Evolutionary conservation across 1,140 invertebrate species (phyloP), one percentile per base, ranked within the genome.

Genomic region (Temnothorax nylanderi): DNA sequence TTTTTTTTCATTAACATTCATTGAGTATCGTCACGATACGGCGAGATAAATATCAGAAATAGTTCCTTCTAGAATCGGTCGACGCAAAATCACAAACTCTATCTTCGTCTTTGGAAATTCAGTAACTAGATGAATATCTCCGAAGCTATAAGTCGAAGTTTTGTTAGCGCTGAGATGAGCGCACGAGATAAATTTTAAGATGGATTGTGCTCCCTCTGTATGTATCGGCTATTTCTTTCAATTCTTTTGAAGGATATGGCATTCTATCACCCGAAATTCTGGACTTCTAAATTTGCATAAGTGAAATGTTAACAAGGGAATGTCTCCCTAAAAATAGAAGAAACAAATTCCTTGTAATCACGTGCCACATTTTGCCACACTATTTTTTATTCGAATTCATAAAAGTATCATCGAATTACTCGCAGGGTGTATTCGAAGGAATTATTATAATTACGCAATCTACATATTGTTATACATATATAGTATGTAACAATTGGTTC

Each of bases 1-100:
- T 78, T 8, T 13, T 11, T 47, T 60, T 62, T 56, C 41, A 37
- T 84, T 77, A 54, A 56, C 34, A 85, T 87, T 85, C 69, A 85
- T 71, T 37, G 67, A 11, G 11, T 26, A 56, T 44, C 67, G 18
- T 2, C 3, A 13, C 13, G 11, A 34, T 74, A 49, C 41, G 47
- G 26, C 71, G 21, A 65, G 54, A 65, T 76, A 51, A 76, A 56
- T 26, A 26, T 37, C 41, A 0, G 44, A 71, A 56, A 69, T 41
- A 21, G 13, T 56, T 26, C 34, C 8, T 87, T 8, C 5, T 26
- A n/a, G 8, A 32, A 47, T 60, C 49, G 18, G 21, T 47, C 32
- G 56, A 32, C 47, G 18, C 47, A 37, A 64, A 51, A 49, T 71
- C n/a, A 32, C 41, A 11, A 13, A 56, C 26, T 69, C 62, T 56